A percentile compares a stretch with the other conserved stretches of the same genome.
Conservation (phyloP, 2,888 invertebrate genomes). For the Laspeyria flexula region DNA sequence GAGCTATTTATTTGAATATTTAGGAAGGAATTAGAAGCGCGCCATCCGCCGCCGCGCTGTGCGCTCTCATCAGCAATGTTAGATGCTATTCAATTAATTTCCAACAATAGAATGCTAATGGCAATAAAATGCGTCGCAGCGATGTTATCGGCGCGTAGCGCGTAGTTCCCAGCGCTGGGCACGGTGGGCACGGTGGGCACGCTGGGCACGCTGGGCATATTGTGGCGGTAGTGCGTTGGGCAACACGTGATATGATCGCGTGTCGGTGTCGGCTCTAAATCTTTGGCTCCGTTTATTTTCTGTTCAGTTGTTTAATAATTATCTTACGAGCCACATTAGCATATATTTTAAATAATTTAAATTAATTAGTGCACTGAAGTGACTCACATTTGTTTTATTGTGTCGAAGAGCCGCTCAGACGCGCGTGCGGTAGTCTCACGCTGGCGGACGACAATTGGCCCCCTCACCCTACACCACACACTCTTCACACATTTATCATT, state of each 20-base stretch:
- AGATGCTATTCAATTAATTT: constrained; percentile 29
- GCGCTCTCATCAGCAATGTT: constrained; percentile 11
- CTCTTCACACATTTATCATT: too few species aligned
- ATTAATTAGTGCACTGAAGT: constrained; percentile 24
- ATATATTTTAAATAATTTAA: constrained; percentile 25
- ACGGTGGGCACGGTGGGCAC: not conserved
- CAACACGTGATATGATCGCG: constrained; percentile 22
- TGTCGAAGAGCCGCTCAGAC: too few species aligned
- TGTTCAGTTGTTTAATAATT: constrained; percentile 27
- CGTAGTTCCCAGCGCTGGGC: constrained; percentile 23
- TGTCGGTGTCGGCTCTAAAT: constrained; percentile 23
- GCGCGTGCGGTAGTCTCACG: too few species aligned
- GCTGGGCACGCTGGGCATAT: constrained; percentile 6
- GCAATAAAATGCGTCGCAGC: constrained; percentile 20
- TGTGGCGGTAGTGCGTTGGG: not conserved
- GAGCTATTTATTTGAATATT: constrained; percentile 5
- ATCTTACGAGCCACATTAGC: constrained; percentile 10
- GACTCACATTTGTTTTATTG: not conserved
- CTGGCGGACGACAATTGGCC: too few species aligned
- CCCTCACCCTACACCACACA: too few species aligned
- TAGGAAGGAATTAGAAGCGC: constrained; percentile 4
- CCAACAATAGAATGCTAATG: constrained; percentile 29
- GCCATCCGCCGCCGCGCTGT: not conserved
- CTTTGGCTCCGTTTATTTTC: constrained; percentile 2
- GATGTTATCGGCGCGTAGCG: constrained; percentile 25